Evolutionary conservation across 2,797 vertebrate species (phyloP), one percentile per base, ranked within the genome.

Genomic region (Chelidonichthys spinosus): DNA sequence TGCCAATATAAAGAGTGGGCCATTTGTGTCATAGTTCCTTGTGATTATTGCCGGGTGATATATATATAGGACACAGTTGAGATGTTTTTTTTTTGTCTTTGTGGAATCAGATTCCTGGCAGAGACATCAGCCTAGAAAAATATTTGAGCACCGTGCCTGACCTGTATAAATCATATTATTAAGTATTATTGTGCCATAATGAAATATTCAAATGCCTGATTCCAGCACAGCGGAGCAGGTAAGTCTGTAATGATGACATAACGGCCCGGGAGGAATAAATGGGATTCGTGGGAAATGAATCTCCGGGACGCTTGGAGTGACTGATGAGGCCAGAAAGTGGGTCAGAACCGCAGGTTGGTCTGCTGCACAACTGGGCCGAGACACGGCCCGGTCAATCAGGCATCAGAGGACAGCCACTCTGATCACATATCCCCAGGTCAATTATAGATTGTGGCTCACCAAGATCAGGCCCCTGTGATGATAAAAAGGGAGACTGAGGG

Each of bases 301-400:
- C 84, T 80, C 63, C 68, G 8, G 69, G 87, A 87, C 74, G 83
- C 77, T 85, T 70, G 37, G 81, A 68, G 77, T 89, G 86, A 89
- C 82, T 72, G 86, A 93, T 90, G 89, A 89, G 86, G 79, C 78
- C 82, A 61, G 81, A 87, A 95, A 92, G 87, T 95, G 89, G 94
- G 91, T 90, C 92, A 94, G 79, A 90, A 90, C 90, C 91, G 82
- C 91, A 86, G 92, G 92, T 92, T 90, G 92, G 91, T 88, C 68
- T 79, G 89, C 81, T 90, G 88, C 84, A 84, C 85, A 89, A 84
- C 78, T 90, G 87, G 91, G 90, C 85, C 58, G 75, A 78, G 80
- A 76, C 80, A 65, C 37, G 72, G 82, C 78, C 67, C 2, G 76
- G 79, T 79, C 70, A 69, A 25, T 15, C 59, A 74, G 64, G 59